phyloP scores from a whole-genome alignment of 2,888 invertebrate genomes.

The Urechis unicinctus region DNA sequence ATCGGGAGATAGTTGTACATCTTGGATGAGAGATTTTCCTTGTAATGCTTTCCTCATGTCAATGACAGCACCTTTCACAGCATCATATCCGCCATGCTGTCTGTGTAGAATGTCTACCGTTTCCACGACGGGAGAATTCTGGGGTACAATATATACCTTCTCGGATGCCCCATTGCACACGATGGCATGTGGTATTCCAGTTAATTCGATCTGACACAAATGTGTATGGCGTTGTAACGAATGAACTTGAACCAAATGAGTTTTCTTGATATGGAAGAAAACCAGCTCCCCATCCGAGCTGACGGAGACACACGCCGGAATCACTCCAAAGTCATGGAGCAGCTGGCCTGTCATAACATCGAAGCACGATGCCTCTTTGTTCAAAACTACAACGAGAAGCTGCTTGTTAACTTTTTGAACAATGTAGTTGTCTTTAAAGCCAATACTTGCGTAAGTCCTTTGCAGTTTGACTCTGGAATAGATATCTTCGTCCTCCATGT shows the following conservation, averaged over 20 bases:
- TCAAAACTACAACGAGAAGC: not conserved
- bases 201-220: too few species aligned
- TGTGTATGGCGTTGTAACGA: too few species aligned
- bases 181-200: too few species aligned
- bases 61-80: too few species aligned
- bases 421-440: constrained; percentile 20
- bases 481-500: constrained; percentile 21
- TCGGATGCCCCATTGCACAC: too few species aligned
- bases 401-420: not conserved
- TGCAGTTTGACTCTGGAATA: constrained; percentile 19
- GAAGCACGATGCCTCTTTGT: not conserved
- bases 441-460: constrained; percentile 24
- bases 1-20: too few species aligned
- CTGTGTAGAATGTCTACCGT: too few species aligned
- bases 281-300: not conserved
- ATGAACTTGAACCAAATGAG: not conserved
- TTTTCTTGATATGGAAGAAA: not conserved
- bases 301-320: not conserved
- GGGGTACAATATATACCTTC: too few species aligned
- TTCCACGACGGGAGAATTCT: too few species aligned
- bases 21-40: too few species aligned
- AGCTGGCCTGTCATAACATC: not conserved
- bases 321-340: not conserved
- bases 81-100: too few species aligned
- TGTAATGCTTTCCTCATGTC: too few species aligned